Evolutionary conservation across 2,113 vertebrate species (phyloP), one percentile per base, ranked within the genome.

Genomic region (Chionomys nivalis): DNA sequence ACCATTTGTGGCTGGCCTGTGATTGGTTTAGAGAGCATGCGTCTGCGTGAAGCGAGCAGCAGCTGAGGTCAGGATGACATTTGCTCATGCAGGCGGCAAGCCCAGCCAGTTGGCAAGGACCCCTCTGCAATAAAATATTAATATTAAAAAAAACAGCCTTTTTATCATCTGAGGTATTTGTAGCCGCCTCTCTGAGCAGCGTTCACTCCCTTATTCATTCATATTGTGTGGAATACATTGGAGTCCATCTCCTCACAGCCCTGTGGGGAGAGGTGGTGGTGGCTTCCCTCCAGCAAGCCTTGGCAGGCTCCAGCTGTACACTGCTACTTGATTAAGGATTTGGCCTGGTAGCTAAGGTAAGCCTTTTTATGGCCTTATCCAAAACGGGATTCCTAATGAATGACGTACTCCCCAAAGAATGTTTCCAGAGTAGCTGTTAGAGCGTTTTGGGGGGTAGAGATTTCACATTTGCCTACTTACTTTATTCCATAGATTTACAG

Each of bases 261-360:
- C 94, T 94, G 92, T 31, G 66, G 95, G 95, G 94, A 97, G 95
- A 86, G 77, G 77, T 68, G n/a, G 12, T 88, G 83, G 93, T 97
- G 97, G 95, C 92, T 97, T 96, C 94, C 85, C 92, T 98, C 98
- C 98, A 98, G 94, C 23, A n/a, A 14, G 91, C 90, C 97, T 95
- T 98, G 98, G 96, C 97, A 98, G 96, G 55, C 42, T 7, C 83
- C 77, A 70, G 49, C 87, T 82, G 92, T 97, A 97, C 96, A 96
- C 94, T 96, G 92, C 81, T 98, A 97, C 91, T 98, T 97, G 97
- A 89, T 96, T 97, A 96, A 97, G 95, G 92, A 97, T 97, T 98
- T 98, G 98, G 97, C 97, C 33, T 97, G 16, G 49, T 95, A 94
- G 94, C 95, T 93, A 96, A 98, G 98, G 97, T 98, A 97, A 97